Evolutionary conservation across 2,113 vertebrate species (phyloP).

Genomic region (Chionomys nivalis): DNA sequence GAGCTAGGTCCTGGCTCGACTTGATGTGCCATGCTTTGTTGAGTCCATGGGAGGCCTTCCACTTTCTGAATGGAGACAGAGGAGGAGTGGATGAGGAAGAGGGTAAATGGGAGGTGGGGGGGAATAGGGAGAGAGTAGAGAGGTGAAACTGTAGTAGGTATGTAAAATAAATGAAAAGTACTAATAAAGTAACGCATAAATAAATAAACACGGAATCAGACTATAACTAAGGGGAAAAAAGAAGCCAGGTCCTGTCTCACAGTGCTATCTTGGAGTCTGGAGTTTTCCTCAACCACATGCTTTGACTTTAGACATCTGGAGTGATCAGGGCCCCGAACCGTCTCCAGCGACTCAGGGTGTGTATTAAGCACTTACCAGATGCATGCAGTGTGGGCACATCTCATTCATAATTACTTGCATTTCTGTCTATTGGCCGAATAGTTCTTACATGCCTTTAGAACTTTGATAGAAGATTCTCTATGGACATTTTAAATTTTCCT

Average conservation of each 20-base stretch:
- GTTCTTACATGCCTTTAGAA: neutral
- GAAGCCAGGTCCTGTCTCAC: neutral
- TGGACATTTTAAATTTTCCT: neutral
- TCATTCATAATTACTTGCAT: neutral
- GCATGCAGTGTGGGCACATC: neutral
- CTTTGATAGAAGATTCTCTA: neutral
- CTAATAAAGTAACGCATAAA: neutral
- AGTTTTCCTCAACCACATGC: too few species aligned
- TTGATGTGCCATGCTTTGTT: neutral
- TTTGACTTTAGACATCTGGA: neutral
- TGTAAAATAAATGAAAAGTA: neutral
- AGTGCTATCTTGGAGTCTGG: neutral
- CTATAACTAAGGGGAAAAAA: neutral
- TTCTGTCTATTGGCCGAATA: neutral
- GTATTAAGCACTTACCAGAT: neutral
- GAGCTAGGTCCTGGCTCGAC: rapidly evolving
- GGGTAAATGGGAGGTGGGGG: neutral
- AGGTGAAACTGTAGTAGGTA: neutral
- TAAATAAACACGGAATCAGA: neutral
- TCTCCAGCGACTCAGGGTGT: neutral
- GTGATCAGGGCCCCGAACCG: too few species aligned
- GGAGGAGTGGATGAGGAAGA: neutral
- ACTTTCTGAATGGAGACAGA: neutral
- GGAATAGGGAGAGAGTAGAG: neutral
- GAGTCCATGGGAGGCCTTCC: neutral